Percentiles rank a stretch among this genome's conserved stretches.
phyloP scores from a whole-genome alignment of 1,140 invertebrate genomes.

The Medauroidea extradentata region DNA sequence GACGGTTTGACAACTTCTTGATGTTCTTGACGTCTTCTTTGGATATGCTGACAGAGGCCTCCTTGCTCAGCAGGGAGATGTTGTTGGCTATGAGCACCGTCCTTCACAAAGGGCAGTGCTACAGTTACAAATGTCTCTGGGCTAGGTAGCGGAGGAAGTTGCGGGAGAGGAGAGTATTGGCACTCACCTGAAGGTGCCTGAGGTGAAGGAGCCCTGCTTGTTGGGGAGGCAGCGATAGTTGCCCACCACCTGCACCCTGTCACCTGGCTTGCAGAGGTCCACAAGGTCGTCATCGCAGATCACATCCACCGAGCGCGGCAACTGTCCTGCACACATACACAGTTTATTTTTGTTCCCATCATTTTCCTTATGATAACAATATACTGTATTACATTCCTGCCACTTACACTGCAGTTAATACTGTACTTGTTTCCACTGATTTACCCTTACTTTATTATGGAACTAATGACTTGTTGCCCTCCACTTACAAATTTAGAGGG shows the following conservation, averaged over 20 bases:
- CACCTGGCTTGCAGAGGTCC: constrained; percentile 94
- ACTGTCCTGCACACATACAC: constrained; percentile 60
- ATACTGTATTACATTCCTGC: too few relatives aligned
- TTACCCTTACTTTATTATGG: too few relatives aligned
- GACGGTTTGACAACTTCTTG: constrained; percentile 73
- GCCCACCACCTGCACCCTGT: constrained; percentile 91
- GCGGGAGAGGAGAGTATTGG: too few relatives aligned
- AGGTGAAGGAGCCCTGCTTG: constrained; percentile 91
- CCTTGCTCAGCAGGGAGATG: constrained; percentile 85
- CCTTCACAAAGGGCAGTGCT: constrained; percentile 49
- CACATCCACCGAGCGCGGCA: constrained; percentile 92
- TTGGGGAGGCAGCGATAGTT: constrained; percentile 90
- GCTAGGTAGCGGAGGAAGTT: too few relatives aligned
- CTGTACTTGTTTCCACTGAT: too few relatives aligned
- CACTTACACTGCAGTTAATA: too few relatives aligned
- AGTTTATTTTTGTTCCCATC: too few relatives aligned
- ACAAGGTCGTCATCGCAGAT: constrained; percentile 96
- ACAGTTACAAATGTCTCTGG: too few relatives aligned
- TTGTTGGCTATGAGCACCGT: constrained; percentile 94
- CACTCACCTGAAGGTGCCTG: constrained; percentile 90
- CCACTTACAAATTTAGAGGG: too few relatives aligned
- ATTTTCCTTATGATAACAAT: too few relatives aligned
- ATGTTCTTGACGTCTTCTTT: constrained; percentile 87
- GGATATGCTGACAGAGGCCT: constrained; percentile 75
- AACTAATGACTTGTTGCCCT: too few relatives aligned